A percentile compares a stretch with the other conserved stretches of the same genome.
phyloP scores from a whole-genome alignment of 2,797 vertebrate species.

The Rhincodon typus region DNA sequence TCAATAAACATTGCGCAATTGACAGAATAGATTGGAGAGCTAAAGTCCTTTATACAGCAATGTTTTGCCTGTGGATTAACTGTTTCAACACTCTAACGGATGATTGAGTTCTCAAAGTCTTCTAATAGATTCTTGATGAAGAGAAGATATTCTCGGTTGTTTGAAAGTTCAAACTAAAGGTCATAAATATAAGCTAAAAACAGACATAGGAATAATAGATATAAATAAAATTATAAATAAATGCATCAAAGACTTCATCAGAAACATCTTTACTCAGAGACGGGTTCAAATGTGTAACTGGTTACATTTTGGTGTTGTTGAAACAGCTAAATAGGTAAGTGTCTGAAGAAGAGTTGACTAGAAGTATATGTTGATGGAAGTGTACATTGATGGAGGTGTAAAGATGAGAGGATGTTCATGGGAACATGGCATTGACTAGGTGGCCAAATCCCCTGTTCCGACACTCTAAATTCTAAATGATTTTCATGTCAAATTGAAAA shows the following conservation, averaged over 20 bases:
- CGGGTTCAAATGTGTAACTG: neutral
- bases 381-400: neutral
- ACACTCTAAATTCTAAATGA: neutral
- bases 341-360: neutral
- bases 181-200: neutral
- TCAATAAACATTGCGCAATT: too few species aligned
- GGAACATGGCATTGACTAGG: neutral
- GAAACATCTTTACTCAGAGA: neutral
- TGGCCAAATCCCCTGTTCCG: neutral
- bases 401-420: neutral
- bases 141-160: neutral
- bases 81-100: too few species aligned
- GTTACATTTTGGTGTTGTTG: neutral
- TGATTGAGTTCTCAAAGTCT: too few species aligned
- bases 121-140: neutral
- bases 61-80: too few species aligned
- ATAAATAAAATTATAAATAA: neutral
- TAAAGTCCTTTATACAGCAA: too few species aligned
- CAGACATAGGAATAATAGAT: too few species aligned
- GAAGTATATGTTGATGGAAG: neutral
- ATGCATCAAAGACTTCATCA: neutral
- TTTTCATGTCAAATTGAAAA: neutral
- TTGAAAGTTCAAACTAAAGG: neutral
- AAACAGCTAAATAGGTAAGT: neutral
- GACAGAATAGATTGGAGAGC: too few species aligned